A percentile compares a stretch with the other conserved stretches of the same genome.
phyloP scores from a whole-genome alignment of 1,140 invertebrate genomes.

The Leptinotarsa undecemlineata region DNA sequence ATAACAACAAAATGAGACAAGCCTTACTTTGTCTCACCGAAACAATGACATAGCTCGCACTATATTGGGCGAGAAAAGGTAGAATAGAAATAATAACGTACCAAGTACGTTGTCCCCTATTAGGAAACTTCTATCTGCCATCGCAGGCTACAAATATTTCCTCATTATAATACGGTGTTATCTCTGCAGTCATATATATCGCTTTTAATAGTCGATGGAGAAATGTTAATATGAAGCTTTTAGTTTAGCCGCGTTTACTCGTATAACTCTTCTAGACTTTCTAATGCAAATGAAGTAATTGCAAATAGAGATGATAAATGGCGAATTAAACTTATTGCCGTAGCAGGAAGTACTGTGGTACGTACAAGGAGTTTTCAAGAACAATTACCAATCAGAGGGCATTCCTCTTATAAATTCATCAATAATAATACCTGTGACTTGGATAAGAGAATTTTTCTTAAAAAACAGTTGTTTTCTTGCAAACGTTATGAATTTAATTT shows the following conservation, averaged over 20 bases:
- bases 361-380: background rate
- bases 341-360: background rate
- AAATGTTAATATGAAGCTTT: background rate
- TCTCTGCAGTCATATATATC: constrained; percentile 6
- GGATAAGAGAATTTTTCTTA: too few species aligned
- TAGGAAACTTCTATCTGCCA: background rate
- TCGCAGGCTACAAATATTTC: background rate
- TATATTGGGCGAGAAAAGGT: background rate
- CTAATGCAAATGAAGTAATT: constrained; percentile 1
- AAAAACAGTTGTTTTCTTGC: too few species aligned
- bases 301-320: background rate
- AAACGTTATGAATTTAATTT: too few species aligned
- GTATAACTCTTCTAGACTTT: background rate
- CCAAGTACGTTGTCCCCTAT: background rate
- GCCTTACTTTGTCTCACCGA: background rate
- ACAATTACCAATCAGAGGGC: too few species aligned
- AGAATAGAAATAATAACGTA: constrained; percentile 4
- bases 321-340: background rate
- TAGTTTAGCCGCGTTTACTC: background rate
- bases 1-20: background rate
- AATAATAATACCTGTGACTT: too few species aligned
- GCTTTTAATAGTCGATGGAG: background rate
- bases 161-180: background rate
- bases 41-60: background rate
- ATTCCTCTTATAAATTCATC: too few species aligned